phyloP scores from a whole-genome alignment of 2,888 invertebrate species.

The Conchocele bisecta region DNA sequence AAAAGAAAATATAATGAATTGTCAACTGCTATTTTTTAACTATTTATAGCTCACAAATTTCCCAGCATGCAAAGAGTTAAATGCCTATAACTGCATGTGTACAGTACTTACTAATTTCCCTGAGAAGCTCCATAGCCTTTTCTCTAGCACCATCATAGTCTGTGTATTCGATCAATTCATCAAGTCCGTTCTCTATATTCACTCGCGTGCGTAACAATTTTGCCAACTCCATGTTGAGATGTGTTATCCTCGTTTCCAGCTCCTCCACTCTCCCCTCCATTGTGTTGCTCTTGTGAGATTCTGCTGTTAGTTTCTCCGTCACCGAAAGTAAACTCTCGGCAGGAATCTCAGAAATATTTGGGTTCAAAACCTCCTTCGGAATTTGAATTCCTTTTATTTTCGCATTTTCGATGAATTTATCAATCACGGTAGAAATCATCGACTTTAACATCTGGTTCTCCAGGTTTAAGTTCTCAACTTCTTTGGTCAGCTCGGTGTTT shows the following conservation, averaged over 20 bases:
- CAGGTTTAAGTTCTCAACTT: conserved; percentile 52
- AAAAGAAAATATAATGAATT: too few species aligned
- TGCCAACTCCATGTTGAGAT: conserved; percentile 75
- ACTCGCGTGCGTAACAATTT: conserved; percentile 73
- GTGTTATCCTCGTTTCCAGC: conserved; percentile 79
- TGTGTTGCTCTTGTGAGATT: conserved; percentile 52
- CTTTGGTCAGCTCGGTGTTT: conserved; percentile 59
- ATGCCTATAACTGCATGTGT: too few species aligned
- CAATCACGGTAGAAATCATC: conserved; percentile 56
- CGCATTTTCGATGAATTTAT: conserved; percentile 62
- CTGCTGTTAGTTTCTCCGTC: conserved; percentile 50
- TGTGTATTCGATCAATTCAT: conserved; percentile 65
- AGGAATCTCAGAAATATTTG: conserved; percentile 49
- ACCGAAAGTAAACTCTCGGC: conserved; percentile 49
- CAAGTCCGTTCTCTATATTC: conserved; percentile 75
- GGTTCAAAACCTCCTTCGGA: conserved; percentile 40
- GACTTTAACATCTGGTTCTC: conserved; percentile 62
- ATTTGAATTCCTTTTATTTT: conserved; percentile 60
- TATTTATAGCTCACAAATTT: too few species aligned
- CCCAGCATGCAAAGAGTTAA: too few species aligned
- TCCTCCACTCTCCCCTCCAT: conserved; percentile 76
- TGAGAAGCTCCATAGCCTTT: conserved; percentile 68
- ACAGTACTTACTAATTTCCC: conserved; percentile 71
- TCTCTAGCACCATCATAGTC: conserved; percentile 62
- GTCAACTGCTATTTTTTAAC: too few species aligned